Base-by-base conservation (phyloP, 2,888 invertebrate species). In the Melanostoma mellinum region DNA sequence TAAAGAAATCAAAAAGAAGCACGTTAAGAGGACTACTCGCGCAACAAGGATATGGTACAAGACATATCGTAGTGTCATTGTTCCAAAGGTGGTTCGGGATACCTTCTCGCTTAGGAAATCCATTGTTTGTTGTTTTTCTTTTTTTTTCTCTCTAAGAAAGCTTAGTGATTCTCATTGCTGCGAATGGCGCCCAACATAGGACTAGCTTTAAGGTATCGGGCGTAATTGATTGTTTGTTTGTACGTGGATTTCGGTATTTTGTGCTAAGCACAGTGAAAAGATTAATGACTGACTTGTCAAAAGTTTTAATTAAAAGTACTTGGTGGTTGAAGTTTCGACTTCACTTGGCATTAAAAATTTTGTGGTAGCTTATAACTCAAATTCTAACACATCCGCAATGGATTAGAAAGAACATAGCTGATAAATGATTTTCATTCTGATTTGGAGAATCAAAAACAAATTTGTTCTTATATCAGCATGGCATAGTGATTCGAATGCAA, bases 181-280 rank as follows among this genome's bases (percentile, higher is more conserved):
- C 33, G 42, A 35, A 30, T 6, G 46, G 33, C 33, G 46, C 38
- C n/a, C 46, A 32, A 6, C 9, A 61, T 6, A 40, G 33, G 44
- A 8, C 60, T 42, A 35, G 35, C 35, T 42, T 8, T 9, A 52
- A 50, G 71, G 55, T 61, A 61, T 73, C 56, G 72, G 63, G 61
- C 8, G 44, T 77, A 82, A 82, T 82, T 82, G 81, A 82, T 82
- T 82, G 77, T 72, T 77, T 82, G 68, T 72, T 77, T 81, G 72
- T 72, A 68, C 72, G 76, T 72, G 72, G 61, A 68, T 60, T 72
- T 61, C 50, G 33, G 61, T 53, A 52, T 50, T 72, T 69, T 55
- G 60, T 73, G 55, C n/a, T 67, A 44, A 68, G 69, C 50, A 53
- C 36, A 55, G 61, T 61, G 33, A 50, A 68, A 73, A 77, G 81